Evolutionary conservation across 2,888 invertebrate species (phyloP), one percentile per base, ranked within the genome.

Genomic region (Platycheirus albimanus): DNA sequence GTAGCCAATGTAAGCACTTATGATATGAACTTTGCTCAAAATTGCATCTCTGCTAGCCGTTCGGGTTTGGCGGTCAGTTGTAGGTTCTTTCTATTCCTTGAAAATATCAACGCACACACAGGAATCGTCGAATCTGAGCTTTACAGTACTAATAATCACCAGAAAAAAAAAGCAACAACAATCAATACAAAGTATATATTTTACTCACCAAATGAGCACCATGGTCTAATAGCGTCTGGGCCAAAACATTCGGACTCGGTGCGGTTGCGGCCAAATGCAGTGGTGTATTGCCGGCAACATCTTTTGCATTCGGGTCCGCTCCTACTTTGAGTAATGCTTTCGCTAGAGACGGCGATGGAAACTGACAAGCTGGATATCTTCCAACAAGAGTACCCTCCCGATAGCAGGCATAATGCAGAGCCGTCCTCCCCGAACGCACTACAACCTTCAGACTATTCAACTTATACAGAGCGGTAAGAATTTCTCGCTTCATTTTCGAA

Each of bases 261-360:
- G 95, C 94, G 90, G 95, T 93, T 81, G 96, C 96, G 0, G 95
- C 95, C 78, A 97, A 92, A 89, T 98, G 98, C 58, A 98, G 92
- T 10, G 98, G 95, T 17, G 97, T 97, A 91, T 97, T 97, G 17
- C 96, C 96, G 71, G 94, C 94, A 64, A 94, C 94, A 90, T 98
- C 98, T 1, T 93, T 91, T 0, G 95, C 94, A 90, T 95, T 95
- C 0, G 96, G 94, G 90, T 95, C 93, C 0, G 97, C 97, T 10
- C 98, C 98, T 20, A 96, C 96, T 85, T 94, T 93, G 84, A 97
- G 91, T 88, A 98, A 91, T 72, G 96, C 94, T 86, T 93, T 93
- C 5, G 96, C 95, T 85, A 95, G 92, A 86, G 94, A 92, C 7
- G 93, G 91, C 10, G 95, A 94, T 1, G 95, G 95, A 87, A 95